Conservation (phyloP, 2,888 invertebrate genomes). For the Pristionchus entomophagus region DNA sequence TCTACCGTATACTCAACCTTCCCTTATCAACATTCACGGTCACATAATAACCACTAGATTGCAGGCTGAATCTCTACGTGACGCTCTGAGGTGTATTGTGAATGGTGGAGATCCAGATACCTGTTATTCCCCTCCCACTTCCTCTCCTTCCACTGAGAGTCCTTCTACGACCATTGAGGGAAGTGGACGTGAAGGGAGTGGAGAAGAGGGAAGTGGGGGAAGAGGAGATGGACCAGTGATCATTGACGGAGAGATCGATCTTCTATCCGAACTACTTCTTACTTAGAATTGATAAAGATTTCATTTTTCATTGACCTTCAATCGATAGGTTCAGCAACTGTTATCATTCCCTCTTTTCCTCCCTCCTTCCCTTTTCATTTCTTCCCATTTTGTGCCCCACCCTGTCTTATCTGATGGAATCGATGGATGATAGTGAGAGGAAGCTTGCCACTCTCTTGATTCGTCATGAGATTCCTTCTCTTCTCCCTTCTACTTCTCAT, state of each 20-base stretch:
- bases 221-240: background rate
- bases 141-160: background rate
- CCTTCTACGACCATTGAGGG: background rate
- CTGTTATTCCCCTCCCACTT: background rate
- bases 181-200: background rate
- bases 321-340: constrained; percentile 34
- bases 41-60: too few relatives aligned
- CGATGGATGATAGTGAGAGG: constrained; percentile 14
- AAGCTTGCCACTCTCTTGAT: constrained; percentile 15
- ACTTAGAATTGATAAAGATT: constrained; percentile 6
- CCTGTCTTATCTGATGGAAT: constrained; percentile 23
- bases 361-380: background rate
- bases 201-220: constrained; percentile 20
- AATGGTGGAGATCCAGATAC: background rate
- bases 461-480: constrained; percentile 24
- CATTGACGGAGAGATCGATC: background rate
- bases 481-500: constrained; percentile 18
- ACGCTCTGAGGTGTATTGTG: background rate
- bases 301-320: background rate
- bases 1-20: background rate
- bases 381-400: background rate
- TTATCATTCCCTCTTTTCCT: background rate
- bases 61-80: background rate
- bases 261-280: background rate
- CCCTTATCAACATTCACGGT: background rate